These are phyloP conservation scores for Dasyornis broadbenti DNA, from an alignment of 2,113 vertebrate species.

Conservation along the genomic window DNA sequence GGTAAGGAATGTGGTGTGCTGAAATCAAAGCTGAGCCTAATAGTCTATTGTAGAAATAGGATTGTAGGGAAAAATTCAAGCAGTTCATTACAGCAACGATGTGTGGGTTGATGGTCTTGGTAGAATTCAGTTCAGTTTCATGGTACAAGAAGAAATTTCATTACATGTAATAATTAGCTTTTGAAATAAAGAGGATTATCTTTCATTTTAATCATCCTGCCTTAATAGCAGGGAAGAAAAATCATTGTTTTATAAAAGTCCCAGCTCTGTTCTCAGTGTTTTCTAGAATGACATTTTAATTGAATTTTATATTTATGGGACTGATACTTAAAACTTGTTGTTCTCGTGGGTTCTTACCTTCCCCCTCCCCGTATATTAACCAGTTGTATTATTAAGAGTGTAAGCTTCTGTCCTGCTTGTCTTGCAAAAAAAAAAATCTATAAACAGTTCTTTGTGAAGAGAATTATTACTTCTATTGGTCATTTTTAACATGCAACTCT, in stretches of 20 bases:
- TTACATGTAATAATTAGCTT: conserved; percentile 3
- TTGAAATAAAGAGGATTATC: not conserved
- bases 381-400: not conserved
- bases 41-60: not conserved
- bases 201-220: conserved; percentile 24
- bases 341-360: not conserved
- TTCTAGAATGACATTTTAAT: not conserved
- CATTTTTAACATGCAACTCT: not conserved
- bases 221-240: not conserved
- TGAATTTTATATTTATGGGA: not conserved
- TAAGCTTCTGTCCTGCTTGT: not conserved
- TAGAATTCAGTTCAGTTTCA: not conserved
- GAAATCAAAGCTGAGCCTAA: not conserved
- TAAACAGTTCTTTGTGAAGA: not conserved
- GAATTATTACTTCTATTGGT: not conserved
- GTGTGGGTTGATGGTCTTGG: not conserved
- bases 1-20: not conserved
- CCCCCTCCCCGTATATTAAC: not conserved
- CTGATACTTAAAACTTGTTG: not conserved
- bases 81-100: not conserved
- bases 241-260: not conserved
- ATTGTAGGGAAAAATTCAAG: not conserved
- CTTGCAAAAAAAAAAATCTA: not conserved
- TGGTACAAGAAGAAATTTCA: not conserved
- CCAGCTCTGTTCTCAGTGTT: not conserved